These are phyloP conservation scores for Mellilla xanthometata DNA, from an alignment of 2,888 invertebrate species.

Conservation along the genomic window DNA sequence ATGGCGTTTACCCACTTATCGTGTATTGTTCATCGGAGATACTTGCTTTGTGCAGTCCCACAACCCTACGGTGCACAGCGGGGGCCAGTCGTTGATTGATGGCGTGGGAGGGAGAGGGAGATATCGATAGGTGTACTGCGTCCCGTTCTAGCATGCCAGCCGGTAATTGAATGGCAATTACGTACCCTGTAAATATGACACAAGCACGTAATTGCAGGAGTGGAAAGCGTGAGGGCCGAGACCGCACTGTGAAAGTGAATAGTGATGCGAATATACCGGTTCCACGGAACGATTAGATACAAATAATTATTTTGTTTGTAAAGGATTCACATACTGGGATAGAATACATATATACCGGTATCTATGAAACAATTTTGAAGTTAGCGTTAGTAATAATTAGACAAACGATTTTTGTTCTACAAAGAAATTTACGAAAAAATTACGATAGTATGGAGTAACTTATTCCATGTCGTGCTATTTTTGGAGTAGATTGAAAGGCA, in stretches of 20 bases:
- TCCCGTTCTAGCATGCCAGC: constrained; percentile 57
- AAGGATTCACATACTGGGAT: too few relatives aligned
- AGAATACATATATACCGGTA: too few relatives aligned
- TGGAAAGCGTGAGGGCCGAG: constrained; percentile 70
- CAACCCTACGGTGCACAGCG: constrained; percentile 75
- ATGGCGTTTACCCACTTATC: constrained; percentile 77
- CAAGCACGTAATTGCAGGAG: constrained; percentile 81
- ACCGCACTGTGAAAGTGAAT: constrained; percentile 60
- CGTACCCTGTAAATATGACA: constrained; percentile 83
- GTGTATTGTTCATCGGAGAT: constrained; percentile 69
- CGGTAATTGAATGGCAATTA: constrained; percentile 83
- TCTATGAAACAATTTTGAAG: too few relatives aligned
- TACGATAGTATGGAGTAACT: too few relatives aligned
- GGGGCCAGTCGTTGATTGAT: constrained; percentile 81
- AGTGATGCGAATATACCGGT: too few relatives aligned
- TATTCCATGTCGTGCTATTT: too few relatives aligned
- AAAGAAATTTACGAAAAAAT: too few relatives aligned
- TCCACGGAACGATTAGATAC: too few relatives aligned
- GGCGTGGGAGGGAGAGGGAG: constrained; percentile 54
- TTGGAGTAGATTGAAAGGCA: too few relatives aligned
- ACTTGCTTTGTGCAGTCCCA: constrained; percentile 65
- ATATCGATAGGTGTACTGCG: constrained; percentile 39
- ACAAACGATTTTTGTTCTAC: too few relatives aligned
- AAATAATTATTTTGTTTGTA: too few relatives aligned
- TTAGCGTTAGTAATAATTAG: too few relatives aligned